A percentile compares a stretch with the other conserved stretches of the same genome.
Evolutionary conservation across 2,113 vertebrate species (phyloP).

Genomic region (Callochromis pleurospilus): DNA sequence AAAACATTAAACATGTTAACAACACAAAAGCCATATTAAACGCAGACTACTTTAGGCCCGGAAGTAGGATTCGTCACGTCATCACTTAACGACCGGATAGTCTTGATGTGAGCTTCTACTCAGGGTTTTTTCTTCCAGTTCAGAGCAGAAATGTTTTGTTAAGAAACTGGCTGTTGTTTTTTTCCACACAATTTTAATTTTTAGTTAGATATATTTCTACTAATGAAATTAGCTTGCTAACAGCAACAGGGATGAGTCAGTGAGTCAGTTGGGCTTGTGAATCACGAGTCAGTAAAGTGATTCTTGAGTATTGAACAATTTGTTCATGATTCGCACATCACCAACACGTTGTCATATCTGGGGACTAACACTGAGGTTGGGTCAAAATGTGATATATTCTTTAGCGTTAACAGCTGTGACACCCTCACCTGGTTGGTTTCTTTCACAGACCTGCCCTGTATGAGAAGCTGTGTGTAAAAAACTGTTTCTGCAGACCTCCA

Average conservation of each 20-base stretch:
- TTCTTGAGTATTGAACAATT: neutral
- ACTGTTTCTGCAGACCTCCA: neutral
- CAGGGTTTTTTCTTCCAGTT: neutral
- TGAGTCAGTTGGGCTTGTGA: neutral
- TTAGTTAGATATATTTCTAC: neutral
- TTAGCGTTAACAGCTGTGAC: neutral
- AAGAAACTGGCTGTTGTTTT: neutral
- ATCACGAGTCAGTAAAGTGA: neutral
- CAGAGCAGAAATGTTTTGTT: neutral
- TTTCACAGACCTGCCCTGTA: neutral
- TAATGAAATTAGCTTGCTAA: neutral
- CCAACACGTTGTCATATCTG: neutral
- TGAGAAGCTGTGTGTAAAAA: neutral
- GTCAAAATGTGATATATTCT: neutral
- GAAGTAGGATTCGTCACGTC: too few relatives aligned
- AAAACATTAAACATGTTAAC: too few relatives aligned
- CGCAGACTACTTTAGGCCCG: too few relatives aligned
- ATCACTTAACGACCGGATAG: too few relatives aligned
- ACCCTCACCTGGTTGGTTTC: neutral
- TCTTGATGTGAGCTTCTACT: neutral
- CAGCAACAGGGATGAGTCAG: neutral
- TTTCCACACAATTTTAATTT: fast-evolving
- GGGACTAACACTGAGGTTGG: neutral
- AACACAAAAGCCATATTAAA: too few relatives aligned
- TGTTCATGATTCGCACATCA: neutral